Conservation (phyloP, 1,140 invertebrate species). For the Branchinecta lindahli region DNA sequence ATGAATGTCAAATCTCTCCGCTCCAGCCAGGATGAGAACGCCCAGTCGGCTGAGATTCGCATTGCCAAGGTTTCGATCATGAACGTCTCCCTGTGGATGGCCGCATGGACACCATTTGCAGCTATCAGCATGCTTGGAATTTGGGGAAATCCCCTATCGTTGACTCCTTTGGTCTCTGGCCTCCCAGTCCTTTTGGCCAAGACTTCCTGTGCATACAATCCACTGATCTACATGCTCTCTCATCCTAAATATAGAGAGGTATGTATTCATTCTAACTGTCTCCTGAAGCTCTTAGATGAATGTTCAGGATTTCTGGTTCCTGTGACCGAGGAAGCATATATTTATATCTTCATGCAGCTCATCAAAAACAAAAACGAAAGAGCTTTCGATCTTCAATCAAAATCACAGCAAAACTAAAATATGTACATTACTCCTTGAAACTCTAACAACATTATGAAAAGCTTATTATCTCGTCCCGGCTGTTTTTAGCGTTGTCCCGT, state of each 20-base stretch:
- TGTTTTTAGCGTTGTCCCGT: too few species aligned
- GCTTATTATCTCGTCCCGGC: too few species aligned
- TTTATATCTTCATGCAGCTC: too few species aligned
- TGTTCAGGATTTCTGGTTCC: too few species aligned
- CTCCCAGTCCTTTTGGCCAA: slow-evolving; percentile 3
- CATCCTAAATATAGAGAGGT: slow-evolving; percentile 58
- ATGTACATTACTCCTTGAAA: too few species aligned
- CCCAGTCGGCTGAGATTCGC: slow-evolving; percentile 56
- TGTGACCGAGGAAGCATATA: too few species aligned
- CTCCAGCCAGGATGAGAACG: slow-evolving; percentile 29
- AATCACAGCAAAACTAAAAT: too few species aligned
- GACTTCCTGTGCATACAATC: slow-evolving; percentile 1
- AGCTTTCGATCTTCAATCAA: too few species aligned
- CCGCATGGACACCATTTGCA: slow-evolving; percentile 30
- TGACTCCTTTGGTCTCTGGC: slow-evolving; percentile 27
- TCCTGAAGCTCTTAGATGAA: too few species aligned
- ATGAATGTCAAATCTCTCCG: slow-evolving; percentile 28
- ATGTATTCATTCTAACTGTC: not conserved
- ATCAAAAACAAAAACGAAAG: too few species aligned
- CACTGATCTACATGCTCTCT: slow-evolving; percentile 51
- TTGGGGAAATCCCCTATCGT: slow-evolving; percentile 24
- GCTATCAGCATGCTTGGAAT: slow-evolving; percentile 30
- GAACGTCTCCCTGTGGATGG: slow-evolving; percentile 31
- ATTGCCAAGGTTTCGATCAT: slow-evolving; percentile 52
- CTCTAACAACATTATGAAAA: too few species aligned